Evolutionary conservation across 2,797 vertebrate genomes (phyloP).

Genomic region (Bradypodion ventrale): DNA sequence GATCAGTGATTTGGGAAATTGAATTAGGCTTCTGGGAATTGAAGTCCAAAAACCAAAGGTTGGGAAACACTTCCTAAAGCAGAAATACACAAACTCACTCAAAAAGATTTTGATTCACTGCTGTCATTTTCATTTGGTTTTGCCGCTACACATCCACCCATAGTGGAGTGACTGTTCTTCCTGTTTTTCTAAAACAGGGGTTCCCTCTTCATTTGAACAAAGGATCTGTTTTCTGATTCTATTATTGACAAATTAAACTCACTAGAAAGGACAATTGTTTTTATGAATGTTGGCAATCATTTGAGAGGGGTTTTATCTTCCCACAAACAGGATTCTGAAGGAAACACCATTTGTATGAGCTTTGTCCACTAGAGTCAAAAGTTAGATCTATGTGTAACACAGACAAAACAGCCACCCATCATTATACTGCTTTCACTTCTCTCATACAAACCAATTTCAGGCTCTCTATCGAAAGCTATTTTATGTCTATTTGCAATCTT

Average conservation of each 20-base stretch:
- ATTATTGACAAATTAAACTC: conserved; percentile 8
- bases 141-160: conserved; percentile 1
- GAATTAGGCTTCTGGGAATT: no score
- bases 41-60: no score
- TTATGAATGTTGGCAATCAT: neutral
- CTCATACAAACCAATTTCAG: neutral
- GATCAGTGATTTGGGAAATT: no score
- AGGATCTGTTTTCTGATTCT: conserved; percentile 39
- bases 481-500: neutral
- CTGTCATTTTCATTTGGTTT: conserved; percentile 22
- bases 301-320: neutral
- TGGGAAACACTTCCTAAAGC: no score
- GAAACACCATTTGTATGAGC: neutral
- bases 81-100: conserved; percentile 7
- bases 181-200: conserved; percentile 15
- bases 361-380: neutral
- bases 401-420: neutral
- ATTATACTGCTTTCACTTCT: neutral
- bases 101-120: conserved; percentile 15
- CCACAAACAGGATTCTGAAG: neutral
- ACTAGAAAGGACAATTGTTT: neutral
- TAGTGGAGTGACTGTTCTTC: conserved; percentile 3
- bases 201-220: neutral
- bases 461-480: neutral
- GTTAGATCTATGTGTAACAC: no score